phyloP scores from a whole-genome alignment of 2,113 vertebrate genomes.

The Tetraodon nigroviridis region DNA sequence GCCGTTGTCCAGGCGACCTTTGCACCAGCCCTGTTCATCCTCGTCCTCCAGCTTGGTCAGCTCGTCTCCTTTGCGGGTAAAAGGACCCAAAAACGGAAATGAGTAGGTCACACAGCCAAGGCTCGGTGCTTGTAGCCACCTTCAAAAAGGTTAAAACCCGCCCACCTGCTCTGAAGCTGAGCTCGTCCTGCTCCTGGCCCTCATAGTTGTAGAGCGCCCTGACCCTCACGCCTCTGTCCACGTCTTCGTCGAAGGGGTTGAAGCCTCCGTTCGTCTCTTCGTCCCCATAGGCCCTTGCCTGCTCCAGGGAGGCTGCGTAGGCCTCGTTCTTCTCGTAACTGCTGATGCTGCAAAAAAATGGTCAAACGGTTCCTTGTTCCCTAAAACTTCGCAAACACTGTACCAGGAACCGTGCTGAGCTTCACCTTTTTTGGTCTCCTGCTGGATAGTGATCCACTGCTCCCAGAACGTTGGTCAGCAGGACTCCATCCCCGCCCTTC shows the following conservation, averaged over 20 bases:
- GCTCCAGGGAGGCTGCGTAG: constrained; percentile 78
- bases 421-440: constrained; percentile 83
- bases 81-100: constrained; percentile 3
- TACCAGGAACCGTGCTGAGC: neutral
- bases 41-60: constrained; percentile 93
- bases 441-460: constrained; percentile 67
- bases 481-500: constrained; percentile 80
- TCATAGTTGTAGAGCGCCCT: constrained; percentile 93
- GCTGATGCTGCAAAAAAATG: constrained; percentile 81
- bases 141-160: too few species aligned
- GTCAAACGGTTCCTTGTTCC: too few species aligned
- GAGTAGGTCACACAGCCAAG: neutral
- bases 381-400: too few species aligned
- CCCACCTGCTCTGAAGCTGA: constrained; percentile 92
- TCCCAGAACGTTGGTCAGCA: constrained; percentile 73
- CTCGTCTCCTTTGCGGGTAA: constrained; percentile 81
- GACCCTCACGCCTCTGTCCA: constrained; percentile 80
- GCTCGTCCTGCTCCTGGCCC: constrained; percentile 94
- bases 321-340: constrained; percentile 88
- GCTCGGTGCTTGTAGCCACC: too few species aligned
- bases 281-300: constrained; percentile 67
- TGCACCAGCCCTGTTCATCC: constrained; percentile 97
- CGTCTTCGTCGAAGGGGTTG: constrained; percentile 90
- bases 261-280: constrained; percentile 82
- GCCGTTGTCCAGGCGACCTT: constrained; percentile 91